Base-by-base conservation (phyloP, 1,140 invertebrate genomes). In the Tetraneura akinire region DNA sequence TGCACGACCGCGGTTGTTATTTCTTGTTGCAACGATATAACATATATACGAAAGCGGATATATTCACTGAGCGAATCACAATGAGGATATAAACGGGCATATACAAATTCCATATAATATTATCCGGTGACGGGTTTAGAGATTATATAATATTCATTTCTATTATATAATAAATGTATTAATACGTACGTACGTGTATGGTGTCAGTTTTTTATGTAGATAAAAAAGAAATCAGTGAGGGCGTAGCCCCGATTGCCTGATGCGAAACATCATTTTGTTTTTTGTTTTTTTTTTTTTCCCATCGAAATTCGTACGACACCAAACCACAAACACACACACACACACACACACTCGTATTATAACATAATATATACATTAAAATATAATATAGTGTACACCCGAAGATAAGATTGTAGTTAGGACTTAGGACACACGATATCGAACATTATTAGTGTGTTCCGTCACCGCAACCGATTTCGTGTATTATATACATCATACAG, bases 41-140 rank as follows among this genome's bases (percentile, higher is more conserved):
- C n/a, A n/a, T n/a, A n/a, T n/a, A n/a, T n/a, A n/a, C n/a, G n/a
- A n/a, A n/a, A 66, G 62, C 32, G 62, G 32, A 66, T 42, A 66
- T 42, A 66, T 29, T 42, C 62, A 42, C 32, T 42, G 62, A 42
- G 42, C n/a, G 62, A 64, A 66, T 66, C 62, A 66, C 62, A 66
- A 66, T 42, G 32, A 66, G 14, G 62, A 42, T 64, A n/a, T n/a
- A n/a, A n/a, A n/a, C n/a, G n/a, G n/a, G n/a, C n/a, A n/a, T n/a
- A 32, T 37, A 64, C 60, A 16, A 37, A 64, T 64, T 62, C 57
- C 14, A 8, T 62, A 62, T 29, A 29, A 62, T 62, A 62, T 29
- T 62, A 62, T 62, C 57, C 16, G 57, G 57, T 9, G 21, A 13
- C 53, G 53, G 23, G 16, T 32, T 14, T 13, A 47, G 45, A 47